Evolutionary conservation across 2,113 vertebrate genomes (phyloP), one percentile per base, ranked within the genome.

Genomic region (Bagarius yarrelli): DNA sequence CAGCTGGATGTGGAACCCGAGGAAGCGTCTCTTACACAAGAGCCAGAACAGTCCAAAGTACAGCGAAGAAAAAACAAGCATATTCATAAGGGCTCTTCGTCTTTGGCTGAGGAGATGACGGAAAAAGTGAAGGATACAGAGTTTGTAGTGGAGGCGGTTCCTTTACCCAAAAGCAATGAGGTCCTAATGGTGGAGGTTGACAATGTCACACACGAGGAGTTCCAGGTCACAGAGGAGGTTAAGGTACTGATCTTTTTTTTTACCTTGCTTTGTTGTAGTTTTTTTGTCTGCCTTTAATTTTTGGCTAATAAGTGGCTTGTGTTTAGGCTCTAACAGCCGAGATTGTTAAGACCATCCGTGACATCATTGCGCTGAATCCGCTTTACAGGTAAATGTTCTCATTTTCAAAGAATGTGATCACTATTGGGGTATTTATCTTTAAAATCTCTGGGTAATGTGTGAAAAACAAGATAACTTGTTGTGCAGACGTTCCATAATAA

Each of bases 151-250:
- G 94, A 94, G 84, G 69, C 85, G 0, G 19, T 90, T 1, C 47
- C 85, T 0, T 87, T 89, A 6, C 90, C 93, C 66, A 40, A 82
- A 19, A 53, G 88, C 57, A 87, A 88, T 0, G 93, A 95, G 66
- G 91, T 99, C 78, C 95, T 99, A 77, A 98, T 99, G 98, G 98
- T 98, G 8, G 96, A 99, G 84, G 97, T 99, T 8, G 96, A 99
- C 79, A 99, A 99, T 0, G 92, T 99, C 1, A 85, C 90, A 80
- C 98, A 99, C 1, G 96, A 99, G 64, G 96, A 98, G 82, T 99
- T 99, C 88, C 95, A 97, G 78, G 93, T 97, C 90, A 98, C 95
- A 0, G 98, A 99, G 81, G 97, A 99, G 82, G 95, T 99, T 86
- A 99, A 99, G 89, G 98, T 99, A 82, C 89, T 90, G 25, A 23